A percentile compares a stretch with the other conserved stretches of the same genome.
phyloP scores from a whole-genome alignment of 2,888 invertebrate species.

The Strigamia maritima region DNA sequence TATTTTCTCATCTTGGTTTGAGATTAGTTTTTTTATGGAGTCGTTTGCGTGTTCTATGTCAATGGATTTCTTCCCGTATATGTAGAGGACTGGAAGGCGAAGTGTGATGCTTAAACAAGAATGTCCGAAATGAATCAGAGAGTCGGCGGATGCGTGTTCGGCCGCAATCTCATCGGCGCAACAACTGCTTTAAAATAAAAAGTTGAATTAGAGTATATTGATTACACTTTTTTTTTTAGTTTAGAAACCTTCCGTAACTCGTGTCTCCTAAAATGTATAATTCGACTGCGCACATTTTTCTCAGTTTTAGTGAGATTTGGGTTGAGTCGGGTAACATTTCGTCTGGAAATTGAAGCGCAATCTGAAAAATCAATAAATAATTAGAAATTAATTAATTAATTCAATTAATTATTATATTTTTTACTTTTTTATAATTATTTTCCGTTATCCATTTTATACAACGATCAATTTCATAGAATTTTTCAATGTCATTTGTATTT shows the following conservation, averaged over 20 bases:
- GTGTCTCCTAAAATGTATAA: slow-evolving; percentile 84
- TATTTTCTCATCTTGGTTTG: too few relatives aligned
- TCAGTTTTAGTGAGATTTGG: slow-evolving; percentile 61
- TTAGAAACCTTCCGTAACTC: slow-evolving; percentile 76
- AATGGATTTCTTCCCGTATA: too few relatives aligned
- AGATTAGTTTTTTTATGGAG: too few relatives aligned
- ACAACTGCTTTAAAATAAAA: slow-evolving; percentile 62
- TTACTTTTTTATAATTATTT: too few relatives aligned
- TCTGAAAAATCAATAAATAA: slow-evolving; percentile 56
- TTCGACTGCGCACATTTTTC: slow-evolving; percentile 46
- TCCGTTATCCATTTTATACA: too few relatives aligned
- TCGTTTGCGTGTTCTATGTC: too few relatives aligned
- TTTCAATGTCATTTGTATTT: too few relatives aligned
- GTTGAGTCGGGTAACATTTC: slow-evolving; percentile 67
- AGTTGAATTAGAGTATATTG: neutral
- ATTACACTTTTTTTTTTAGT: too few relatives aligned
- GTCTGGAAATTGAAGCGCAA: slow-evolving; percentile 91
- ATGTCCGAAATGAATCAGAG: slow-evolving; percentile 86
- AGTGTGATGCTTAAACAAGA: slow-evolving; percentile 75
- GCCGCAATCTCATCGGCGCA: slow-evolving; percentile 88
- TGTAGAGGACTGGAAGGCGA: slow-evolving; percentile 68
- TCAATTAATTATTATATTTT: too few relatives aligned
- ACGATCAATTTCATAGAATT: too few relatives aligned
- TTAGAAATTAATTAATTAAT: neutral
- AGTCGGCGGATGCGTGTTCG: slow-evolving; percentile 78